Evolutionary conservation across 1,140 invertebrate species (phyloP), one percentile per base, ranked within the genome.

Genomic region (Rhopalosiphum padi): DNA sequence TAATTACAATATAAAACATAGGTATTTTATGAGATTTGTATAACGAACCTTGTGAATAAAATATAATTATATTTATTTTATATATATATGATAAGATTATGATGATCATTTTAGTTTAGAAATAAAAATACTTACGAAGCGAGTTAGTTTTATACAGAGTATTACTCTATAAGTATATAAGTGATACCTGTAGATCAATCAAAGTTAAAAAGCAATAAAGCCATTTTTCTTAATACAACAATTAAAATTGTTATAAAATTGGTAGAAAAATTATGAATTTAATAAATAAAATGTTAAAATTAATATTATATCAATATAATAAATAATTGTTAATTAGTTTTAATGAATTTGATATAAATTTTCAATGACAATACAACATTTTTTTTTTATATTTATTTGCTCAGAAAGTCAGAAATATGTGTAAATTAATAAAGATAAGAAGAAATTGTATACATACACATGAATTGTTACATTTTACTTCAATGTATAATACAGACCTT

Each of bases 401-500:
- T 88, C 3, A 51, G 3, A 51, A 51, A 51, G 30, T 88, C 22
- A 51, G 22, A 51, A 51, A 51, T 51, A n/a, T 88, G 21, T 53
- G 15, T 35, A 88, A 48, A 25, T 68, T 68, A 68, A n/a, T 48
- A n/a, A 30, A 87, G 85, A n/a, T 87, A 48, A 48, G 43, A 87
- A 87, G 25, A 87, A 30, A 48, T 25, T 21, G 25, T 35, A 53
- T 15, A 53, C 6, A 51, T 35, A 88, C n/a, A 88, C 35, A 43
- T 22, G 8, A 37, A 41, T 60, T 37, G 9, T 30, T 60, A 37
- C 89, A 37, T 91, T 60, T 77, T 23, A 91, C 46, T 51, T 48
- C 25, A 91, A 91, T 83, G 5, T 9, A 35, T 35, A 37, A 77
- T 35, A 85, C 41, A 85, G 82, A 93, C 91, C 91, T 93, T 93